Evolutionary conservation across 2,888 invertebrate species (phyloP), one percentile per base, ranked within the genome.

Genomic region (Caenorhabditis sp.): DNA sequence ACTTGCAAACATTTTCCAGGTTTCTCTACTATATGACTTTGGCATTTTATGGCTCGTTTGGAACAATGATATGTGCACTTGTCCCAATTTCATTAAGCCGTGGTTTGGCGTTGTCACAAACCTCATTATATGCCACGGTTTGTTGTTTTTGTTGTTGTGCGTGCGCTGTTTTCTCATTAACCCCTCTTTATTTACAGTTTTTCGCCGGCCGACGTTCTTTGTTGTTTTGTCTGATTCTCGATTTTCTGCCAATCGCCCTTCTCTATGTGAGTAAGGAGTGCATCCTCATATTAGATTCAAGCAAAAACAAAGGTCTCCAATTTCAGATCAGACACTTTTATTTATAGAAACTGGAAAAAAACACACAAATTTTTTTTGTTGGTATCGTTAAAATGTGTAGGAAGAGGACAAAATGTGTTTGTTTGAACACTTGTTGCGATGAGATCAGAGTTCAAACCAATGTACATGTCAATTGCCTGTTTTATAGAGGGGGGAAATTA

Each of bases 41-140:
- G 24, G 82, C 83, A 3, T 84, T 83, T 69, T 84, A 84, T 66
- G 84, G 84, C n/a, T 81, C 81, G 1, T 84, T 84, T 64, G 84
- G 84, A 10, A 75, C 81, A 14, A 81, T 84, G 81, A 79, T 84
- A 10, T 84, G 81, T 57, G 84, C 84, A 19, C 62, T 84, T 26
- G 79, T 83, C 1, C 84, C 84, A 2, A 81, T 84, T 21, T 84
- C 84, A 4, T 49, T 84, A 14, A 78, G 75, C 54, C 65, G 84
- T 54, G 75, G 81, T 17, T 61, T 84, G 1, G 82, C 81, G 12
- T 73, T 83, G 0, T 79, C 81, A 0, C 64, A 73, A 37, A 75
- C 81, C 19, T 63, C 72, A 21, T 50, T 69, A 8, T 83, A 83
- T 62, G 66, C 75, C 8, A 70, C 64, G 59, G 78, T 81, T 31